A percentile compares a stretch with the other conserved stretches of the same genome.
Conservation (phyloP, 1,140 invertebrate genomes). For the Cotesia vestalis region DNA sequence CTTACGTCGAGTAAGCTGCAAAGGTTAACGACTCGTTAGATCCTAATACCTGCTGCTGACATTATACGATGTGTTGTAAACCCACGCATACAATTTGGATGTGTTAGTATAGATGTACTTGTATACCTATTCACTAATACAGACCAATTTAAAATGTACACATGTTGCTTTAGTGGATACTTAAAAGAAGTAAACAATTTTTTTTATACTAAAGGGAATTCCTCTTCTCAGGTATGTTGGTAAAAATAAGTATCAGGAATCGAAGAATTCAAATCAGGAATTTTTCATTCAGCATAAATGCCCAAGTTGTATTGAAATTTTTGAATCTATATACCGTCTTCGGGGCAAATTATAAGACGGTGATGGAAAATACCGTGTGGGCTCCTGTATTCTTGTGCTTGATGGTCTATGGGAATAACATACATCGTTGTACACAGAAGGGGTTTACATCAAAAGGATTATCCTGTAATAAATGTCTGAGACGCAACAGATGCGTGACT, state of each 20-base stretch:
- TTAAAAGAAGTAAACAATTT: not conserved
- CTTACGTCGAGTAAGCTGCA: slow-evolving; percentile 29
- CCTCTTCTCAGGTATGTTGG: not conserved
- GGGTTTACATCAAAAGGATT: slow-evolving; percentile 47
- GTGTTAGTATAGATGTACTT: slow-evolving; percentile 1
- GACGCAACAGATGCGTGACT: slow-evolving; percentile 51
- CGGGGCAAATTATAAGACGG: too few species aligned
- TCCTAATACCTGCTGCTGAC: slow-evolving; percentile 43
- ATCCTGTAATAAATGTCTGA: slow-evolving; percentile 52
- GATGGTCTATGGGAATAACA: not conserved
- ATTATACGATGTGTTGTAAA: slow-evolving; percentile 29
- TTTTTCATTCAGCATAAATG: not conserved
- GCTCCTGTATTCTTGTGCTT: too few species aligned
- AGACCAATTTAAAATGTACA: not conserved
- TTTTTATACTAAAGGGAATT: not conserved
- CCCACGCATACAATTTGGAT: slow-evolving; percentile 11
- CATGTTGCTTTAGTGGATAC: not conserved
- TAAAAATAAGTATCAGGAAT: not conserved
- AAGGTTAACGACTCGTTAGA: slow-evolving; percentile 50
- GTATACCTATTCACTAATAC: not conserved
- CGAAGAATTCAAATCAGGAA: not conserved
- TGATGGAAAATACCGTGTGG: not conserved
- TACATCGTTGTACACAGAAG: slow-evolving; percentile 33
- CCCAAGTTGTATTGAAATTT: not conserved
- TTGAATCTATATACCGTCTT: not conserved